A percentile compares a stretch with the other conserved stretches of the same genome.
Evolutionary conservation across 1,140 invertebrate genomes (phyloP).

Genomic region (Solenopsis fugax): DNA sequence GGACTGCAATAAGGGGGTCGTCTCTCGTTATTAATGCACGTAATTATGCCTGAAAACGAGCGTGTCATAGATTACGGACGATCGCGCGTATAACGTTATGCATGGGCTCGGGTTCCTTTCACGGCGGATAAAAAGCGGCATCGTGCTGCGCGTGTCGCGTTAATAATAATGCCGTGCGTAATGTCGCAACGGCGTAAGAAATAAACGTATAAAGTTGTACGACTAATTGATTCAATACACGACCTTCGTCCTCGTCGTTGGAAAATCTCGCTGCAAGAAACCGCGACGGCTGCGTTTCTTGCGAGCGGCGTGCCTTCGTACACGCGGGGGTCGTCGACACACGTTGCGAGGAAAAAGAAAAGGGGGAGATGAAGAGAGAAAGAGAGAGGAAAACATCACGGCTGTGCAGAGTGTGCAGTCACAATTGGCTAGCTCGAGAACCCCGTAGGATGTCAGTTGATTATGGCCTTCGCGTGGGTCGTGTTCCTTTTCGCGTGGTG

Average conservation of each 20-base stretch:
- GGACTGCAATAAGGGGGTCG: slow-evolving; percentile 27
- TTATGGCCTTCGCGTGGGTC: slow-evolving; percentile 75
- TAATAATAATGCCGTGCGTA: slow-evolving; percentile 41
- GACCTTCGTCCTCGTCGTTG: slow-evolving; percentile 35
- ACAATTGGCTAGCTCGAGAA: slow-evolving; percentile 70
- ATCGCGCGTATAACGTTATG: slow-evolving; percentile 38
- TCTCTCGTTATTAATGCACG: slow-evolving; percentile 41
- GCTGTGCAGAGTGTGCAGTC: slow-evolving; percentile 49
- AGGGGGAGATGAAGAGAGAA: slow-evolving; percentile 29
- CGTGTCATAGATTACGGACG: slow-evolving; percentile 45
- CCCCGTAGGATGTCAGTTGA: slow-evolving; percentile 67
- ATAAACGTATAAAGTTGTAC: slow-evolving; percentile 42
- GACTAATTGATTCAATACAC: slow-evolving; percentile 54
- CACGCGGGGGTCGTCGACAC: slow-evolving; percentile 69
- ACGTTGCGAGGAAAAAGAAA: not conserved
- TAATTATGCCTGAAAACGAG: slow-evolving; percentile 58
- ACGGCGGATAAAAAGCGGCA: slow-evolving; percentile 4
- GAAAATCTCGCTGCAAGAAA: slow-evolving; percentile 54
- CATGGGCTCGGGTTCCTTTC: not conserved
- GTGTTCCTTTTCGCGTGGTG: slow-evolving; percentile 67
- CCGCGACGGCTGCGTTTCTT: slow-evolving; percentile 70
- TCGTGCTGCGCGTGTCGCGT: not conserved
- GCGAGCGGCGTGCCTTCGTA: slow-evolving; percentile 53
- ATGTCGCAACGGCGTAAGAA: slow-evolving; percentile 28
- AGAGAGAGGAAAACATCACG: slow-evolving; percentile 42